A percentile compares a stretch with the other conserved stretches of the same genome.
These are phyloP conservation scores for Acipenser ruthenus DNA, from an alignment of 2,797 vertebrate genomes.

Conservation along the genomic window DNA sequence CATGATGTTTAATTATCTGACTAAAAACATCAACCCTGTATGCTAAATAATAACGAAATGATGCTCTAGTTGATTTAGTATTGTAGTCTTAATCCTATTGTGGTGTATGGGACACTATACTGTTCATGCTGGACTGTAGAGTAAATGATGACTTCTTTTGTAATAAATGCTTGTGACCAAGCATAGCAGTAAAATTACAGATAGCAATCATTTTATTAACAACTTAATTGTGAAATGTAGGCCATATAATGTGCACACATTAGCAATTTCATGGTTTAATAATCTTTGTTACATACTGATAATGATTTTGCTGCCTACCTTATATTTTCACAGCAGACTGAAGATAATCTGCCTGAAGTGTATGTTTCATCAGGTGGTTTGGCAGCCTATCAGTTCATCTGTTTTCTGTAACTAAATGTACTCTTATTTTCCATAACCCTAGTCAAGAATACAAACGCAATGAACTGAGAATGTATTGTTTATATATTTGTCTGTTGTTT, in stretches of 20 bases:
- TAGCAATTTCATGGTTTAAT: conserved; percentile 12
- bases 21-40: conserved; percentile 9
- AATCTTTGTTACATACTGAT: not conserved
- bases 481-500: too few species aligned
- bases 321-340: not conserved
- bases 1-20: not conserved
- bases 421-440: too few species aligned
- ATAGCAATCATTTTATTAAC: not conserved
- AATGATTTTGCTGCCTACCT: not conserved
- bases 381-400: too few species aligned
- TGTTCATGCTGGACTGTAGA: too few species aligned
- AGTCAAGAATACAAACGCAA: too few species aligned
- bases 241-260: not conserved
- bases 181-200: not conserved
- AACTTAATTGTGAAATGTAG: conserved; percentile 14
- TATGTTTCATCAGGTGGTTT: too few species aligned
- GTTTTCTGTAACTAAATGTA: too few species aligned
- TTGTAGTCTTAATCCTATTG: too few species aligned
- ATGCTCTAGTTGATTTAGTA: not conserved
- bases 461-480: too few species aligned
- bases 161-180: not conserved
- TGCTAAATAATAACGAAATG: not conserved
- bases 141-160: too few species aligned
- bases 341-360: too few species aligned
- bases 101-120: too few species aligned